Evolutionary conservation across 2,797 vertebrate species (phyloP).

Genomic region (Macrochelys suwanniensis): DNA sequence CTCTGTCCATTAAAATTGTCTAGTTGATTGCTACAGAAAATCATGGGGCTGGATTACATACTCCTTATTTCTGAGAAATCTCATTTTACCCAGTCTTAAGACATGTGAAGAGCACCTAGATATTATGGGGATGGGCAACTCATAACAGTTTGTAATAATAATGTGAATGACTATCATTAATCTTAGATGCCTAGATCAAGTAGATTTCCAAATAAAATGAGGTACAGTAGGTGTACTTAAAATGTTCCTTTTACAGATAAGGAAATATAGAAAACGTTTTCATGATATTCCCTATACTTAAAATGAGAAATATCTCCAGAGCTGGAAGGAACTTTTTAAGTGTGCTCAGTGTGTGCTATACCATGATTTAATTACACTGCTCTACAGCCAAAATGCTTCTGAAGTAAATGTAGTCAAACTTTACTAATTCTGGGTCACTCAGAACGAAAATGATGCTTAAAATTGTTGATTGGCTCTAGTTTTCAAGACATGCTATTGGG

Average conservation of each 20-base stretch:
- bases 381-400: no score
- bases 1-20: not conserved
- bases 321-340: not conserved
- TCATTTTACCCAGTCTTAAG: not conserved
- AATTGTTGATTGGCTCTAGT: no score
- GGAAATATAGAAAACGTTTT: not conserved
- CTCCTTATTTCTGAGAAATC: not conserved
- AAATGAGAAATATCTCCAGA: not conserved
- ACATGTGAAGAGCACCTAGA: not conserved
- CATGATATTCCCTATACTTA: not conserved
- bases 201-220: not conserved
- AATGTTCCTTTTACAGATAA: not conserved
- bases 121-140: not conserved
- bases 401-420: no score
- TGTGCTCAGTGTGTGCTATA: not conserved
- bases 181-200: not conserved
- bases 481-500: no score
- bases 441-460: no score
- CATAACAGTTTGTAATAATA: not conserved
- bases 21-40: not conserved
- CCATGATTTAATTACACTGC: not conserved
- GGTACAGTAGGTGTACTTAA: not conserved
- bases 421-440: no score
- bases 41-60: not conserved
- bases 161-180: not conserved